Evolutionary conservation across 2,113 vertebrate genomes (phyloP), one percentile per base, ranked within the genome.

Genomic region (Nothobranchius kuhntae): DNA sequence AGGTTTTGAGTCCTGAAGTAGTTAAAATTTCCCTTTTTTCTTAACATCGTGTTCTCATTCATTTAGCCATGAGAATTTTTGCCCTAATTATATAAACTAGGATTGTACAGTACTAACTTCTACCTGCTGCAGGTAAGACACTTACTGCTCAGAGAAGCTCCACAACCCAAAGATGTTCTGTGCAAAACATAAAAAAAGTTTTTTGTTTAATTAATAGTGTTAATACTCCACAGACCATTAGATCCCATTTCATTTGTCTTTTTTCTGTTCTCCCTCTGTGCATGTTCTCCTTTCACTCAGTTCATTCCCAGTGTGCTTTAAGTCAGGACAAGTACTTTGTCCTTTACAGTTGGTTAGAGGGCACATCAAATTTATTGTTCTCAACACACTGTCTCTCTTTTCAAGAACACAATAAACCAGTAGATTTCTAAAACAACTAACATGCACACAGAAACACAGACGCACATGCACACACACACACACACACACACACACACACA

Each of bases 271-370:
- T 62, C 12, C 75, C 53, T 17, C 52, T 56, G 26, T 0, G 54
- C 13, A 13, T 68, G 46, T 57, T 51, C 44, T 46, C 12, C 17
- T 75, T 46, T 24, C 42, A 61, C 65, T 60, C 57, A 10, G 0
- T 67, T 40, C 53, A 48, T 64, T 85, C 85, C 81, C 81, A 68
- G 52, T 66, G 77, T 73, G 53, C 50, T 44, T 3, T 53, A 55
- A 76, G 79, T 82, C 70, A 80, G 66, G 77, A 81, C 73, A 75
- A 68, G 53, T 80, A 67, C 56, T 69, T 72, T 77, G 85, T 80
- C 91, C 90, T 91, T 90, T 80, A 82, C 63, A 80, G 78, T 68
- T 81, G 75, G 76, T 83, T 78, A 78, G 82, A 92, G 85, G 88
- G 72, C 83, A 79, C 52, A 76, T 86, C 80, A 81, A 48, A 70